Conservation (phyloP, 2,888 invertebrate genomes). For the Mylabris sibirica region DNA sequence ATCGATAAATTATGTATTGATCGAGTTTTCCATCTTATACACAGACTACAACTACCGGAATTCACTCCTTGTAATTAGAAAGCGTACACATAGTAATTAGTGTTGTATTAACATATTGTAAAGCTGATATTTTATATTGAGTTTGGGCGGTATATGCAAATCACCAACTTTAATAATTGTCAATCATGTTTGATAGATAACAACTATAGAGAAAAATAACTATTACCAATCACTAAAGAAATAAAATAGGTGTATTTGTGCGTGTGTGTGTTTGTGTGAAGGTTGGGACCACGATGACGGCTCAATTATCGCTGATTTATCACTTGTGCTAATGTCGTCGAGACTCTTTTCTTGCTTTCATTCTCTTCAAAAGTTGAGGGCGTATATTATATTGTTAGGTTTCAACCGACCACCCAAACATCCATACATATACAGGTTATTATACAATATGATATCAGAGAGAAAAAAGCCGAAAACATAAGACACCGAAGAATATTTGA, state of each 20-base stretch:
- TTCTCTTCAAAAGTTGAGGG: constrained; percentile 8
- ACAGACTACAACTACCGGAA: constrained; percentile 10
- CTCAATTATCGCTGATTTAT: constrained; percentile 48
- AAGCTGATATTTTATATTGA: constrained; percentile 37
- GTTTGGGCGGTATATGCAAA: constrained; percentile 39
- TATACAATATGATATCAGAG: background rate
- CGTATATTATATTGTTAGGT: constrained; percentile 1
- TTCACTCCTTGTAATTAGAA: constrained; percentile 43
- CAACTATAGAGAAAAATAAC: constrained; percentile 27
- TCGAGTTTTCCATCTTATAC: constrained; percentile 18
- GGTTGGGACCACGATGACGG: constrained; percentile 40
- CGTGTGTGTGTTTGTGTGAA: constrained; percentile 19
- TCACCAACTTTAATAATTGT: constrained; percentile 45
- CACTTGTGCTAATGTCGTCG: constrained; percentile 28
- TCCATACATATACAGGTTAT: background rate
- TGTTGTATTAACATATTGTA: constrained; percentile 45
- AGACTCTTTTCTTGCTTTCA: background rate
- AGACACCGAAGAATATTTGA: background rate
- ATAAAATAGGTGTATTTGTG: background rate
- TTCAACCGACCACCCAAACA: background rate
- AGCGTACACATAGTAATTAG: constrained; percentile 46
- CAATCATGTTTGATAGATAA: constrained; percentile 41
- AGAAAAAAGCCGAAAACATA: background rate
- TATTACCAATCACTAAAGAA: constrained; percentile 9
- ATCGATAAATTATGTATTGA: constrained; percentile 39